Conservation (phyloP, 1,140 invertebrate genomes). For the Drosophila sp. region DNA sequence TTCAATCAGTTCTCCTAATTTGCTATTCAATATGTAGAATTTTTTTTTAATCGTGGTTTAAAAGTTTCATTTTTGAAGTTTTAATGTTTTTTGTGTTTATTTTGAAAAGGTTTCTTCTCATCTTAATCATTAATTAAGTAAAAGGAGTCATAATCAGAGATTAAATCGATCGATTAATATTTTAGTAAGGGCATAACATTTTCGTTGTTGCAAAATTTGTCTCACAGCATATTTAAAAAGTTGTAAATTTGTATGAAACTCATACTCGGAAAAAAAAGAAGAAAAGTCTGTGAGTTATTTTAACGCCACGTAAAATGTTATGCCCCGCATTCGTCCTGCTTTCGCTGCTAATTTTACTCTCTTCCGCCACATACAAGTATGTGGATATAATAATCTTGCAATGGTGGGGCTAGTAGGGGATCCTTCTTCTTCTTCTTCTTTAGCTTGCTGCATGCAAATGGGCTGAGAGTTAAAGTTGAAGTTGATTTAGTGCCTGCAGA, state of each 20-base stretch:
- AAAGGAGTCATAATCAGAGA: too few species aligned
- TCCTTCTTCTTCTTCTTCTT: neutral
- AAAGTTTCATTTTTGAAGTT: too few species aligned
- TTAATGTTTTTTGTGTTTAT: too few species aligned
- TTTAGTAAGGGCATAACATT: too few species aligned
- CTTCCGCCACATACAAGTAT: neutral
- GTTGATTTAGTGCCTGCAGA: slow-evolving; percentile 81
- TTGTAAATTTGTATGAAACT: neutral
- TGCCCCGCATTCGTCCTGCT: too few species aligned
- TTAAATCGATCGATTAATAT: too few species aligned
- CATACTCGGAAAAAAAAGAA: neutral
- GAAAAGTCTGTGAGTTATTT: neutral
- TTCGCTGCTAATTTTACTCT: neutral
- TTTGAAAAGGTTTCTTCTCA: too few species aligned
- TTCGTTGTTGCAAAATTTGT: neutral
- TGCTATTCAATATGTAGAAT: too few species aligned
- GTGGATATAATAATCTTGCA: slow-evolving; percentile 5
- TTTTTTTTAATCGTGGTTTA: too few species aligned
- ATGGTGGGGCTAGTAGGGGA: neutral
- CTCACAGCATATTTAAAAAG: neutral
- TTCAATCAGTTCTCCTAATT: too few species aligned
- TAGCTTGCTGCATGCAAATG: slow-evolving; percentile 7
- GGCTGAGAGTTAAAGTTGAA: slow-evolving; percentile 61
- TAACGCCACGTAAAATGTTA: neutral
- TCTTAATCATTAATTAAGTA: too few species aligned